Evolutionary conservation across 92 coral and sea anemone species (phyloP), one percentile per base, ranked within the genome.

Genomic region (Micromussa lordhowensis): DNA sequence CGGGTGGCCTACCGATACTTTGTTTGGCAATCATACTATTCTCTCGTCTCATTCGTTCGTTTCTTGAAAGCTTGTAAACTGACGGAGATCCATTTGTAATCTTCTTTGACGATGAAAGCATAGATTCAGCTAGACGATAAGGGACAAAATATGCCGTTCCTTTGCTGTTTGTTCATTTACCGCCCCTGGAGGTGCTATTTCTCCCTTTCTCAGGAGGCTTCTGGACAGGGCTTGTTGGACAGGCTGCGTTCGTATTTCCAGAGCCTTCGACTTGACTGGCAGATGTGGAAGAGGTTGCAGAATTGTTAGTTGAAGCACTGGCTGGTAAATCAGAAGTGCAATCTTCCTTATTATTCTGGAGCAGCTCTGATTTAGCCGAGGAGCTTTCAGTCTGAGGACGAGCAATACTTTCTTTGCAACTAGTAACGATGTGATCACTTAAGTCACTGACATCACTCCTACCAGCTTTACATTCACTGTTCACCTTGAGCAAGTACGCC

Each of bases 391-490:
- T 1, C 18, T 35, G 74, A 48, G 34, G 31, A 24, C 0, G 24
- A n/a, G 5, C 38, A 14, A 0, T 30, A 22, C 15, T 5, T 5
- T 34, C 78, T 0, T 73, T 28, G 48, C 48, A 40, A 40, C 48
- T 40, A 3, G 68, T 78, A 0, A 2, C 15, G 2, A 63, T 66
- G 17, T 26, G 18, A 36, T 36, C 59, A 38, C 74, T 81, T 2
- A 7, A 1, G 22, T 35, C 84, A 32, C 72, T 80, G 53, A 59
- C 3, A 4, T 4, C 57, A 61, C 72, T 58, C 21, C 31, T 59
- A 18, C 51, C 84, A 28, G 71, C 84, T 32, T 57, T 58, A n/a
- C 84, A 34, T 3, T 57, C 73, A n/a, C 84, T 80, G 73, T 57
- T 55, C 69, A 79, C 82, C 71, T 18, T 80, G 34, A 80, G 59